Conservation (phyloP, 2,113 vertebrate genomes). For the Chaetura pelagica region DNA sequence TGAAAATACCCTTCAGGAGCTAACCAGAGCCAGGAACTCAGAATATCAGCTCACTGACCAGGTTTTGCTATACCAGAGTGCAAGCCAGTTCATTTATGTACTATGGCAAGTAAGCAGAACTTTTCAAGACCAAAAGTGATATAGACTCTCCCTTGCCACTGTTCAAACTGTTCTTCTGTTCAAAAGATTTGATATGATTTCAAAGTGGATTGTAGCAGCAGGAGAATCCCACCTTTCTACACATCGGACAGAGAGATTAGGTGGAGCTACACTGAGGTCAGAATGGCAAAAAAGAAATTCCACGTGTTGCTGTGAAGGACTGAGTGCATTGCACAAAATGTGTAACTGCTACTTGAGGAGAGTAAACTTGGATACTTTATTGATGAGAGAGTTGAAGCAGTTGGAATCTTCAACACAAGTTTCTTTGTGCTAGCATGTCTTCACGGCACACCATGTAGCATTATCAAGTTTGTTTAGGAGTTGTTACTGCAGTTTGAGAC, state of each 20-base stretch:
- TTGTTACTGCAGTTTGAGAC: neutral
- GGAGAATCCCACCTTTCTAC: neutral
- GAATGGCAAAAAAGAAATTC: neutral
- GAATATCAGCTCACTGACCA: neutral
- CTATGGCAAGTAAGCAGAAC: neutral
- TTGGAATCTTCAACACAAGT: neutral
- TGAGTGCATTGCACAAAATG: fast-evolving
- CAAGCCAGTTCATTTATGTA: neutral
- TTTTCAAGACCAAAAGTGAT: neutral
- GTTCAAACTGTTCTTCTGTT: neutral
- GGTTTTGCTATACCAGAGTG: neutral
- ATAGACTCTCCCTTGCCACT: neutral
- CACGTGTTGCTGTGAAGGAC: neutral
- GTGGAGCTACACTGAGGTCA: neutral
- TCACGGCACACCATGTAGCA: neutral
- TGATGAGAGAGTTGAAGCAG: neutral
- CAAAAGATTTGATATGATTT: neutral
- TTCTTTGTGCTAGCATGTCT: neutral
- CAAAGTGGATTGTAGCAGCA: neutral
- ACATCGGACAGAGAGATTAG: fast-evolving
- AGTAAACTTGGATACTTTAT: neutral
- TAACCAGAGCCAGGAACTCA: neutral
- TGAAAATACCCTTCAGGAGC: neutral
- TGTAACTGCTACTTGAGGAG: neutral
- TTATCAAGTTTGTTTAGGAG: neutral